These are phyloP conservation scores for Ectemnius lituratus DNA, from an alignment of 2,888 invertebrate genomes.

Conservation along the genomic window DNA sequence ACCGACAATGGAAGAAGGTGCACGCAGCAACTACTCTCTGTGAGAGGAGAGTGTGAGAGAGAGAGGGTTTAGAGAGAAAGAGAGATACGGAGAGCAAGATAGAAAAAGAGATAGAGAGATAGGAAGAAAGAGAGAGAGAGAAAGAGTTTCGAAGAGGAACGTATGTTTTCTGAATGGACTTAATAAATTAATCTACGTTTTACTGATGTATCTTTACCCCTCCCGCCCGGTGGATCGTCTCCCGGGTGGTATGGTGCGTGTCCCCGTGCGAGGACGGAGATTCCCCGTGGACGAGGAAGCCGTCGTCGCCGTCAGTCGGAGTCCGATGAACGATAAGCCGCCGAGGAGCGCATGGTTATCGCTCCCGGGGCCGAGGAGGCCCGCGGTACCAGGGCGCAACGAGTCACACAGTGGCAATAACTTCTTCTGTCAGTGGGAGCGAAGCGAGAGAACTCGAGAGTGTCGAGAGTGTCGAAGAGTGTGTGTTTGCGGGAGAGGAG, in stretches of 20 bases:
- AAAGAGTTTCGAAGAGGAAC: slow-evolving; percentile 26
- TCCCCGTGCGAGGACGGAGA: not conserved
- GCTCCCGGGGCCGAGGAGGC: slow-evolving; percentile 25
- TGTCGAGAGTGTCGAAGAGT: too few species aligned
- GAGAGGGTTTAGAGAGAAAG: slow-evolving; percentile 9
- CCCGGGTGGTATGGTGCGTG: not conserved
- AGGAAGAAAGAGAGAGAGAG: too few species aligned
- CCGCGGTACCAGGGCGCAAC: not conserved
- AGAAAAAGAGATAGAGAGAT: too few species aligned
- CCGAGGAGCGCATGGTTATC: slow-evolving; percentile 39
- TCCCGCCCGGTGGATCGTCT: not conserved
- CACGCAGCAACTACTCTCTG: not conserved
- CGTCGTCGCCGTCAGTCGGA: not conserved
- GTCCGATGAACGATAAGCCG: slow-evolving; percentile 3
- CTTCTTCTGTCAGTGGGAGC: slow-evolving; percentile 43
- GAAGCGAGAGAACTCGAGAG: slow-evolving; percentile 23
- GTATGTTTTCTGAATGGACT: slow-evolving; percentile 71
- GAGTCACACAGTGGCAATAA: slow-evolving; percentile 19
- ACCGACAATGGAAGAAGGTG: slow-evolving; percentile 26
- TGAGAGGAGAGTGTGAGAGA: not conserved
- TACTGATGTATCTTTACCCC: slow-evolving; percentile 63
- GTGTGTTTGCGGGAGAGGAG: too few species aligned
- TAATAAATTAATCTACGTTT: slow-evolving; percentile 67
- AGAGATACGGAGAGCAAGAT: too few species aligned
- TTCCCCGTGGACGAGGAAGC: slow-evolving; percentile 4